These are phyloP conservation scores for Erythrocercus mccallii DNA, from an alignment of 2,113 vertebrate species.

Conservation along the genomic window DNA sequence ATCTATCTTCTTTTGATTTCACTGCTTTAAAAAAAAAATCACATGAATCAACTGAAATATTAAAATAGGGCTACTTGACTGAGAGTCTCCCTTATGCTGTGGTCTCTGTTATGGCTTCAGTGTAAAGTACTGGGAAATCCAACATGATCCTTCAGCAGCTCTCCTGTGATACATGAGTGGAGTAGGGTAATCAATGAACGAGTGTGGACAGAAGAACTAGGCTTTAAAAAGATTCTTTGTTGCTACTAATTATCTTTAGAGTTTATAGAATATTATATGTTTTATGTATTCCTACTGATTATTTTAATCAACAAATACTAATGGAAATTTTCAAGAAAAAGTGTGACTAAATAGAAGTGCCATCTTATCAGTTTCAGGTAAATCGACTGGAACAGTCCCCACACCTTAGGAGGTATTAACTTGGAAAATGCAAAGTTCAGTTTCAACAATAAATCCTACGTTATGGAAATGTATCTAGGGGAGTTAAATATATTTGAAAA, in stretches of 20 bases:
- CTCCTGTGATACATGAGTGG: background rate
- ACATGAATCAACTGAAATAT: background rate
- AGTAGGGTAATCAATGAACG: background rate
- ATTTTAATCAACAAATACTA: background rate
- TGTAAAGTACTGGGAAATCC: background rate
- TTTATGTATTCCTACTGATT: background rate
- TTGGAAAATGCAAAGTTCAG: background rate
- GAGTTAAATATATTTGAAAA: background rate
- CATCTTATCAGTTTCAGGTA: background rate
- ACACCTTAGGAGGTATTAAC: background rate
- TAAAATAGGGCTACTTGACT: background rate
- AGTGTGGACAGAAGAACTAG: background rate
- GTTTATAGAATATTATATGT: background rate
- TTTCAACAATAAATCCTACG: background rate
- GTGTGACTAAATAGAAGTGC: background rate
- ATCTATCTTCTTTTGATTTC: background rate
- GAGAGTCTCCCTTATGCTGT: background rate
- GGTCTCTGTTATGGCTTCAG: background rate
- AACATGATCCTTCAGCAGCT: background rate
- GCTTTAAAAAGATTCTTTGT: background rate
- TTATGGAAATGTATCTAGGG: background rate
- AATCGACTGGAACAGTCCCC: background rate
- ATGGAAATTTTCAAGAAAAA: background rate
- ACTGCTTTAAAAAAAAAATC: background rate
- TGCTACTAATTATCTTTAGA: background rate